phyloP scores from a whole-genome alignment of 2,797 vertebrate species.

The Triplophysa bombifrons region DNA sequence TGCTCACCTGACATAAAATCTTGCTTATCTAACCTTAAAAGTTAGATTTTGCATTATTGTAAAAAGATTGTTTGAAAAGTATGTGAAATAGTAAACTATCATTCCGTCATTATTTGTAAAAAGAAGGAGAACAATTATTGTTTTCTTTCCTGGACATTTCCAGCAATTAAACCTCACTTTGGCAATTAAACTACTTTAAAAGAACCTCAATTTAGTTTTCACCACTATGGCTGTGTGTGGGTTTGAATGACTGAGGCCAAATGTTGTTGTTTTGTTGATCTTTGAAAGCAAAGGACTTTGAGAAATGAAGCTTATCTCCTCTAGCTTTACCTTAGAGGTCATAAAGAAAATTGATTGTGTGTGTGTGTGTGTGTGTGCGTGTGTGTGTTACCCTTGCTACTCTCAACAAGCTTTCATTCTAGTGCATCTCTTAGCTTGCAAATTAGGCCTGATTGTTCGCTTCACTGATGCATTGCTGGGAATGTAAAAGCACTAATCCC shows the following conservation, averaged over 20 bases:
- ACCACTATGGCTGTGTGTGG: not conserved
- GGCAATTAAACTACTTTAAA: not conserved
- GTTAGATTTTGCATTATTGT: not conserved
- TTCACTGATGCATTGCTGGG: constrained; percentile 62
- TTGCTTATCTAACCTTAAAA: too few relatives aligned
- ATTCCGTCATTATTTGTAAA: not conserved
- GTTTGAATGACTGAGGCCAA: not conserved
- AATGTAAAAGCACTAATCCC: constrained; percentile 58
- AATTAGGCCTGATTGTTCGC: constrained; percentile 56
- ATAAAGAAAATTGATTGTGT: constrained; percentile 23
- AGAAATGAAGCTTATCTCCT: constrained; percentile 42
- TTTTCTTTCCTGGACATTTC: too few relatives aligned
- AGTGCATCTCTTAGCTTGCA: constrained; percentile 13
- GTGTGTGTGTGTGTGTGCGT: too few relatives aligned
- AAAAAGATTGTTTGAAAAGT: not conserved
- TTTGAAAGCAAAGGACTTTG: constrained; percentile 1
- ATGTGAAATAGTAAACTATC: not conserved
- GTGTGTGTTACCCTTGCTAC: constrained; percentile 3
- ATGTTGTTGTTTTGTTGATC: not conserved
- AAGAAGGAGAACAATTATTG: too few relatives aligned
- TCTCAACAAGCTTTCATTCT: constrained; percentile 41
- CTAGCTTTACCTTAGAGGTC: constrained; percentile 24
- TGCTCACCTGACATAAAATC: too few relatives aligned
- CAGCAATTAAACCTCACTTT: not conserved
- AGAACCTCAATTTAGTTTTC: constrained; percentile 10